Evolutionary conservation across 2,113 vertebrate species (phyloP), one percentile per base, ranked within the genome.

Genomic region (Bagarius yarrelli): DNA sequence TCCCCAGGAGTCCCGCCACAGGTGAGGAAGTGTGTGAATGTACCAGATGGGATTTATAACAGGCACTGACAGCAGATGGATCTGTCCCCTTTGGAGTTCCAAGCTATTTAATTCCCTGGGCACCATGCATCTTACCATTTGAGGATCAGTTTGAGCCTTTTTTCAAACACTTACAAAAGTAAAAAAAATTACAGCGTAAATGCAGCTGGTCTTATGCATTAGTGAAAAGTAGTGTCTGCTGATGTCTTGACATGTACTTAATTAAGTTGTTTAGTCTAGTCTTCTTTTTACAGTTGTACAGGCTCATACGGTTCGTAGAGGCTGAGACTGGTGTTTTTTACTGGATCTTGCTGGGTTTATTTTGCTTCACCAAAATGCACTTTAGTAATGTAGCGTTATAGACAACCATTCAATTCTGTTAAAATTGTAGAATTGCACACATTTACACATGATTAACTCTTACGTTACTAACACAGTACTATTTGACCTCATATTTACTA

Each of bases 181-280:
- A 34, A 4, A 79, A 82, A 82, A 74, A 59, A 74, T 61, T 32
- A 53, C 40, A 55, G 60, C 78, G 34, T 57, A 66, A 64, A 69
- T 81, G 15, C 81, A 30, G 84, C 79, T 63, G 86, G 82, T 84
- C 84, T 79, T 85, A 63, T 74, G 79, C 81, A 77, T 86, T 78
- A 74, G 53, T 81, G 69, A 47, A 60, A 69, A 60, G 67, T 77
- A 66, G 67, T 75, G 52, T 75, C 60, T 60, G 85, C 85, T 87
- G 80, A 79, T 44, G 85, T 90, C 88, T 87, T 88, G 82, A 81
- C 64, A 87, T 90, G 87, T 85, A 79, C 56, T 84, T 81, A 81
- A 76, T 80, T 78, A 34, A 67, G 72, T 81, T 91, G 92, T 92
- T 93, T 92, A 90, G 91, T 91, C 92, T 91, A 83, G 63, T 64